Percentiles rank a stretch among this genome's conserved stretches.
phyloP scores from a whole-genome alignment of 2,797 vertebrate species.

The Dryobates pubescens region DNA sequence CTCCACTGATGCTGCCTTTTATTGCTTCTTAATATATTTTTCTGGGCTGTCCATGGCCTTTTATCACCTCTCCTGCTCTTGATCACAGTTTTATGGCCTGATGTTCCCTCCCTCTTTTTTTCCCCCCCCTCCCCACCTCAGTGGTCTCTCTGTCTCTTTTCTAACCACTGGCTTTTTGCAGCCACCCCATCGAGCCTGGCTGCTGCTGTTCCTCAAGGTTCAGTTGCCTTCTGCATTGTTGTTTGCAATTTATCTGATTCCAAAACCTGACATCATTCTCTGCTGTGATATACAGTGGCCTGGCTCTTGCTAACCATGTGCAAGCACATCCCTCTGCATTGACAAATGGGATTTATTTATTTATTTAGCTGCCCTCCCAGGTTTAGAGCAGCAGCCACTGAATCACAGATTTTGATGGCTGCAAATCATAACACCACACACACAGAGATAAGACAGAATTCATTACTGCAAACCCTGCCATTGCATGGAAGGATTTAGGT shows the following conservation, averaged over 20 bases:
- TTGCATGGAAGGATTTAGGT: conserved; percentile 42
- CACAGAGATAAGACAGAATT: conserved; percentile 63
- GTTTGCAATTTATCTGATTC: conserved; percentile 78
- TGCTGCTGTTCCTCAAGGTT: conserved; percentile 62
- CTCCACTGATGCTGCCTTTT: conserved; percentile 46
- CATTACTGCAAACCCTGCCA: conserved; percentile 34
- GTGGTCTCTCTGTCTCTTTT: background rate
- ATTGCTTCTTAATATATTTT: conserved; percentile 65
- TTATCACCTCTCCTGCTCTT: conserved; percentile 40
- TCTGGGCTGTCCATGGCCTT: conserved; percentile 20
- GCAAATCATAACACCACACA: conserved; percentile 44
- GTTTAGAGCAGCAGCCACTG: conserved; percentile 12
- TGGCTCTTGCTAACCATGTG: conserved; percentile 54
- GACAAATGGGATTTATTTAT: conserved; percentile 54
- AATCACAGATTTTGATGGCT: conserved; percentile 65
- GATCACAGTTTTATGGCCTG: conserved; percentile 13
- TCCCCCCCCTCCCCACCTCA: background rate
- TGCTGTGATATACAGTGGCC: conserved; percentile 24
- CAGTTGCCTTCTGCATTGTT: conserved; percentile 63
- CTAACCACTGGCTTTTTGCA: conserved; percentile 19
- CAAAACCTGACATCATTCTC: conserved; percentile 70
- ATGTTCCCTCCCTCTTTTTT: background rate
- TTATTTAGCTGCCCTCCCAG: conserved; percentile 35
- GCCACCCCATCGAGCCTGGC: conserved; percentile 34
- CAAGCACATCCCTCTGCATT: conserved; percentile 48